Percentiles rank a stretch among this genome's conserved stretches.
Evolutionary conservation across 2,113 vertebrate genomes (phyloP).

Genomic region (Pseudorhombus dupliciocellatus): DNA sequence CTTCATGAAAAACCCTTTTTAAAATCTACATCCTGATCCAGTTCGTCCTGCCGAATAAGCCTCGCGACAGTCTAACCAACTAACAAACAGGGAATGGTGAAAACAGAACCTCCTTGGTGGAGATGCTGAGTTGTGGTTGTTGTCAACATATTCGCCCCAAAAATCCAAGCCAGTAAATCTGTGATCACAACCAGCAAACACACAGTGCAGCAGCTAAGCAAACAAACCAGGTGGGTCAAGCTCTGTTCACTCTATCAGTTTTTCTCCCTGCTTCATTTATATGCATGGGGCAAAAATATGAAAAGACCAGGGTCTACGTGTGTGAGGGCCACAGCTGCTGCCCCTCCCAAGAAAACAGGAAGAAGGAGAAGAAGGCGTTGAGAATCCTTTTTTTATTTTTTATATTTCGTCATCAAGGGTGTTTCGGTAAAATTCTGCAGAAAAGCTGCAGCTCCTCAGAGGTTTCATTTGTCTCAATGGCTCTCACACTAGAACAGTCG

Average conservation of each 20-base stretch:
- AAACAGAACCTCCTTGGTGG: neutral
- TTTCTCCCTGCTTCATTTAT: slow-evolving; percentile 18
- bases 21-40: too few relatives aligned
- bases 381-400: slow-evolving; percentile 13
- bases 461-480: slow-evolving; percentile 24
- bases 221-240: neutral
- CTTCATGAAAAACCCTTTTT: too few relatives aligned
- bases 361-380: slow-evolving; percentile 14
- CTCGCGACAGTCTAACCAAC: neutral
- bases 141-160: neutral
- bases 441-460: slow-evolving; percentile 16
- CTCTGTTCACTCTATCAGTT: neutral
- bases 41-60: neutral
- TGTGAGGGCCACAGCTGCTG: slow-evolving; percentile 20
- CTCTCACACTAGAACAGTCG: slow-evolving; percentile 12
- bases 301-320: slow-evolving; percentile 13
- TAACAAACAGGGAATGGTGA: too few relatives aligned
- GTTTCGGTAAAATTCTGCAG: slow-evolving; percentile 24
- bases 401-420: slow-evolving; percentile 16
- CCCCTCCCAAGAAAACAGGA: slow-evolving; percentile 22
- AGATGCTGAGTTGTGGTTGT: neutral
- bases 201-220: neutral
- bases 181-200: neutral
- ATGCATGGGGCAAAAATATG: slow-evolving; percentile 3
- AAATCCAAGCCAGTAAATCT: neutral